Evolutionary conservation across 1,140 invertebrate species (phyloP).

Genomic region (Mesaphorura yosii): DNA sequence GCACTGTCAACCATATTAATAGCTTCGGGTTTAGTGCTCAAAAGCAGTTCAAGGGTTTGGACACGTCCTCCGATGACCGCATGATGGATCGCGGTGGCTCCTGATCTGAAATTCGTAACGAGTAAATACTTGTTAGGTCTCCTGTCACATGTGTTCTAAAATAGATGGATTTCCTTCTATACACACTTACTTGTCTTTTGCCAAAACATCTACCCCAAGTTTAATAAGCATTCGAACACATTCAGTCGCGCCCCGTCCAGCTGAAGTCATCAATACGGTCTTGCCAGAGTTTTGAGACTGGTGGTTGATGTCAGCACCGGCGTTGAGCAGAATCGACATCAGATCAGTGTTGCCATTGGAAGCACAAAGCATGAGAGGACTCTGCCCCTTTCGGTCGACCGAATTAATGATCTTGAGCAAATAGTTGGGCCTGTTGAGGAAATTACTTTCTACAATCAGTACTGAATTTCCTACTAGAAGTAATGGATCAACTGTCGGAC

Average conservation of each 20-base stretch:
- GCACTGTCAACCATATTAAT: background rate
- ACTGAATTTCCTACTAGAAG: background rate
- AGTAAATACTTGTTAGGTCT: background rate
- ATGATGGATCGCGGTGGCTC: constrained; percentile 20
- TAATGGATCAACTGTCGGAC: background rate
- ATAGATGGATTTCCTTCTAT: background rate
- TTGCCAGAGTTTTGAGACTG: constrained; percentile 1
- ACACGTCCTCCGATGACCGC: constrained; percentile 14
- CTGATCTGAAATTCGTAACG: constrained; percentile 10
- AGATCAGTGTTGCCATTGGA: constrained; percentile 20
- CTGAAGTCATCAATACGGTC: constrained; percentile 17
- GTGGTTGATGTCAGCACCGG: constrained; percentile 9
- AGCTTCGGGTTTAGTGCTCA: background rate
- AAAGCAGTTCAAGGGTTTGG: background rate
- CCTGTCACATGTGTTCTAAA: no score
- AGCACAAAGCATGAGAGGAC: constrained; percentile 22
- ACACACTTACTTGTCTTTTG: constrained; percentile 12
- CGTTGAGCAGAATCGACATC: constrained; percentile 8
- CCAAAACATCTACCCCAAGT: constrained; percentile 6
- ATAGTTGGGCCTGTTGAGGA: background rate
- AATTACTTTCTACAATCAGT: background rate
- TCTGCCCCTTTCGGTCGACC: constrained; percentile 17
- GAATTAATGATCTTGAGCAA: constrained; percentile 5
- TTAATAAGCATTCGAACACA: constrained; percentile 18
- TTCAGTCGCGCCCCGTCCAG: constrained; percentile 5